Base-by-base conservation (phyloP, 2,113 vertebrate genomes). In the Pionites leucogaster region DNA sequence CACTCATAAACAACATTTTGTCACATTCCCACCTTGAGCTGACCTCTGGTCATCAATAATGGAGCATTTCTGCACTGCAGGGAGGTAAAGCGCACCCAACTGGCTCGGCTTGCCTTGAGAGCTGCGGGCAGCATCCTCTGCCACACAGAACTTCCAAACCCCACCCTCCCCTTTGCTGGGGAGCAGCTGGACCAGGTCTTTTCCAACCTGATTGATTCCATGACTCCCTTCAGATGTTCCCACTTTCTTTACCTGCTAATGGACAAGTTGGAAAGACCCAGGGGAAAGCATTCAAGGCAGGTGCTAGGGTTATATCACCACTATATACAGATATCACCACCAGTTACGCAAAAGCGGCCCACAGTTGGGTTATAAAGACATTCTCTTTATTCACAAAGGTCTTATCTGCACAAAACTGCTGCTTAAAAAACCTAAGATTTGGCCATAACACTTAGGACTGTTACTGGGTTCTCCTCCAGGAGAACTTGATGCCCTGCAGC, bases 401-500 rank as follows among this genome's bases (percentile, higher is more conserved):
- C 65, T n/a, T 9, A 35, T 10, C 46, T 39, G 25, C 4, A 7
- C 41, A n/a, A 57, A 95, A 74, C 5, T 47, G 12, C 39, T 29
- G 41, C 57, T 75, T 50, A 7, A 20, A 46, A 90, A 29, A 17
- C 0, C 0, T 13, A 27, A 31, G 57, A 85, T 87, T 65, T 87
- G 23, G 25, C n/a, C 46, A 22, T 29, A 87, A 85, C 42, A n/a
- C 13, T 5, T 7, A 5, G 33, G 37, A 46, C 2, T 50, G 53
- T 1, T 70, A 70, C 69, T 63, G 39, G 41, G 24, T 53, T 94
- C 37, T 78, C 77, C 77, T 81, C 50, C 50, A 78, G 72, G 77
- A 88, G 68, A 86, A 25, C 59, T 37, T 28, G 4, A 14, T 67
- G 89, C 95, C 95, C 90, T 94, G 80, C 2, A 31, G 89, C 93